phyloP scores from a whole-genome alignment of 2,888 invertebrate species.

The Scrobipalpa atriplicella region DNA sequence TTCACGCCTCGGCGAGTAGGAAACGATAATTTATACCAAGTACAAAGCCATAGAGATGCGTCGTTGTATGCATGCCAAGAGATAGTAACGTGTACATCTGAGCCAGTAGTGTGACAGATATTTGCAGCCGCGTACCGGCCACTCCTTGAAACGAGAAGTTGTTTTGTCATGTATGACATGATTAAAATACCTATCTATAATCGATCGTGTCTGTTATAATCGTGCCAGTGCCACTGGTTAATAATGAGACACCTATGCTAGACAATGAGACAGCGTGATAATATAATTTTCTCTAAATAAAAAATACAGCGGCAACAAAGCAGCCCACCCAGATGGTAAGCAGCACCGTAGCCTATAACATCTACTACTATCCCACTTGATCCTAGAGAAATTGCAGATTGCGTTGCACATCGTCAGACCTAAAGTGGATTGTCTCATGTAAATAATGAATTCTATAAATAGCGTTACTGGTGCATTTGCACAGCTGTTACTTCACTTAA shows the following conservation, averaged over 20 bases:
- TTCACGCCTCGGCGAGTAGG: conserved; percentile 36
- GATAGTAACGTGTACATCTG: conserved; percentile 12
- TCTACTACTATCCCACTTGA: too few species aligned
- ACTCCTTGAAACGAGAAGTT: conserved; percentile 1
- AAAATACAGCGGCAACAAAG: too few species aligned
- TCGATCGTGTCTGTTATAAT: conserved; percentile 5
- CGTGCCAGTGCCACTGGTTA: too few species aligned
- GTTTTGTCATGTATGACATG: neutral
- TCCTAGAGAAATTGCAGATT: too few species aligned
- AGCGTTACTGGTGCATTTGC: too few species aligned
- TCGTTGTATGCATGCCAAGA: conserved; percentile 48
- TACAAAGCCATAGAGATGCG: conserved; percentile 37
- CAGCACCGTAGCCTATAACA: too few species aligned
- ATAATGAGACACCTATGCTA: neutral
- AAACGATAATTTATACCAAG: conserved; percentile 29
- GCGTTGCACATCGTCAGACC: too few species aligned
- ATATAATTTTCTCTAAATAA: too few species aligned
- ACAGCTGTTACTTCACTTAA: too few species aligned
- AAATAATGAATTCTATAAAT: too few species aligned
- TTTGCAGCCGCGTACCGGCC: neutral
- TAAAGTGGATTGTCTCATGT: too few species aligned
- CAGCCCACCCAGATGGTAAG: too few species aligned
- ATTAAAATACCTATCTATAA: neutral
- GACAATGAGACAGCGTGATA: neutral
- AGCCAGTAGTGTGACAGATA: conserved; percentile 8